Evolutionary conservation across 23 tunicate genomes (phyloP), one percentile per base, ranked within the genome.

Genomic region (Pegea sp.): DNA sequence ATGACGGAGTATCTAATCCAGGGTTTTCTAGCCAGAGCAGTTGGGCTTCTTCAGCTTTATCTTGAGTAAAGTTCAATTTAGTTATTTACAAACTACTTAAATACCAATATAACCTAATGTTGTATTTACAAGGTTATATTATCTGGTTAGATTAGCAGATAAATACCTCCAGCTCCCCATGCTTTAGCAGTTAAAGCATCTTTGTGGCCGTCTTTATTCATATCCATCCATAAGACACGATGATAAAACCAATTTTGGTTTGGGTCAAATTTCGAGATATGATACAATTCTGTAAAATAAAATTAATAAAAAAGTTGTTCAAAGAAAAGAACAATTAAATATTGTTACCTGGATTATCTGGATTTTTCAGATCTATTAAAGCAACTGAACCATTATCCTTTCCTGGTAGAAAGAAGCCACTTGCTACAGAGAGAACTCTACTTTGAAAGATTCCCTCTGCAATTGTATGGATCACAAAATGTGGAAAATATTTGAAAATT

Each of bases 11-110:
- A 3, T 67, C 49, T 7, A 68, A 43, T 0, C 95, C 95, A 26
- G 95, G 95, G 49, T 84, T 84, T 68, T 84, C 84, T 29, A 84
- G 61, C 95, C 95, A 84, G 8, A 84, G 54, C 61, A 84, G 53
- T 31, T 84, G 76, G 29, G 95, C 54, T 28, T 67, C 95, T 2
- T 42, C 54, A 6, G 93, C 74, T 2, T 50, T 60, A 0, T 56
- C 93, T 81, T 28, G 7, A 30, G 30, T 1, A 26, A 44, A 56
- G 16, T 30, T n/a, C n/a, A n/a, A n/a, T n/a, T n/a, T n/a, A n/a
- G n/a, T n/a, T n/a, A n/a, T n/a, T n/a, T n/a, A n/a, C n/a, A n/a
- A n/a, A n/a, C n/a, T n/a, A n/a, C n/a, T n/a, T n/a, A n/a, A n/a
- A n/a, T n/a, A n/a, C n/a, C n/a, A n/a, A n/a, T n/a, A n/a, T n/a